Percentiles rank a stretch among this genome's conserved stretches.
Evolutionary conservation across 2,888 invertebrate species (phyloP).

Genomic region (Caenorhabditis sp.): DNA sequence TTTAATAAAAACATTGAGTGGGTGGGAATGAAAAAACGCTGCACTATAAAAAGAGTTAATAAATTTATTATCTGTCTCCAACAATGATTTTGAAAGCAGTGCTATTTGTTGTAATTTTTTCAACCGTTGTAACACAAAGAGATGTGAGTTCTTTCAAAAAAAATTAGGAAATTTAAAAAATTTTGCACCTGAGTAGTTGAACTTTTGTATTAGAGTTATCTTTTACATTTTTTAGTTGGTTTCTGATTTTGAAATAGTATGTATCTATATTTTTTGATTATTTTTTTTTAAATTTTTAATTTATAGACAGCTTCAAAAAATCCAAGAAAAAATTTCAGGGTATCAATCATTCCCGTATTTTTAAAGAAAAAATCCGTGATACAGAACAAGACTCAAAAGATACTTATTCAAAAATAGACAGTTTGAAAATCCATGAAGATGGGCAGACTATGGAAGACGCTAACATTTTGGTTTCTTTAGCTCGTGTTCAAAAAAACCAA

Average conservation of each 20-base stretch:
- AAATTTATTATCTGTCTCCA: no score
- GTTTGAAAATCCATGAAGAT: background rate
- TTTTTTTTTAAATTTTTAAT: background rate
- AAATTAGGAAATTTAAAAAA: no score
- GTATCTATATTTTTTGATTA: no score
- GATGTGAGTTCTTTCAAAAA: no score
- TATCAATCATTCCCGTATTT: constrained; percentile 13
- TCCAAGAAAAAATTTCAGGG: constrained; percentile 25
- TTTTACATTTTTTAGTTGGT: background rate
- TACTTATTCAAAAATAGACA: background rate
- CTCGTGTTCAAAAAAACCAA: constrained; percentile 47
- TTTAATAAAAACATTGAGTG: constrained; percentile 38
- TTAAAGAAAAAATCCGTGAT: constrained; percentile 31
- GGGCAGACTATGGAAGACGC: constrained; percentile 38
- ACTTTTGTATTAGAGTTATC: no score
- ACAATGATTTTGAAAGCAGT: background rate
- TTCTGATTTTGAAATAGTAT: background rate
- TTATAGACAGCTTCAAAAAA: background rate
- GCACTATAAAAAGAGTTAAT: background rate
- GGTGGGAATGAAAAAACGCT: constrained; percentile 9
- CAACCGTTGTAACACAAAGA: background rate
- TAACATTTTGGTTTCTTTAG: constrained; percentile 26
- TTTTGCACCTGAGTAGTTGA: no score
- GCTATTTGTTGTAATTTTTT: background rate
- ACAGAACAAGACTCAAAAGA: constrained; percentile 6